phyloP scores from a whole-genome alignment of 1,140 invertebrate species.

The Monomorium pharaonis region DNA sequence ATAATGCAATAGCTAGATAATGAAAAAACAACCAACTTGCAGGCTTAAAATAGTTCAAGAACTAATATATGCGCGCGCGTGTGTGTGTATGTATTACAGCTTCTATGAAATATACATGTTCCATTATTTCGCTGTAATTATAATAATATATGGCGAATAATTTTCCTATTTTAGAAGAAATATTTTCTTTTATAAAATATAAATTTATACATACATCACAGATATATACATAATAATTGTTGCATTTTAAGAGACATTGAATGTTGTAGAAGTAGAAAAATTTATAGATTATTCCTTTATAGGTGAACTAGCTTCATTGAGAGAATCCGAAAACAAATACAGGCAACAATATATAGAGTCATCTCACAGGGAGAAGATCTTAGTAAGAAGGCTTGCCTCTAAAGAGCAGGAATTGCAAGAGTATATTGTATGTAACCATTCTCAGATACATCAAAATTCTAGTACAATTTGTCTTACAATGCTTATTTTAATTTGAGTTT shows the following conservation, averaged over 20 bases:
- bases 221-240: constrained; percentile 9
- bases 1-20: background rate
- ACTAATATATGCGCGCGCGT: background rate
- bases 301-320: constrained; percentile 91
- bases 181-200: constrained; percentile 28
- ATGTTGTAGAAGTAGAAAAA: constrained; percentile 48
- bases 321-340: constrained; percentile 93
- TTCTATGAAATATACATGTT: constrained; percentile 21
- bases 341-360: constrained; percentile 93
- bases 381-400: constrained; percentile 94
- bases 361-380: constrained; percentile 95
- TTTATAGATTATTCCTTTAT: constrained; percentile 80
- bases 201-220: constrained; percentile 15
- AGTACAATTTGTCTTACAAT: constrained; percentile 39
- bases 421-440: constrained; percentile 92
- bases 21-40: background rate
- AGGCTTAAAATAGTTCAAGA: constrained; percentile 33
- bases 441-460: constrained; percentile 7
- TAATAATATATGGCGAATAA: background rate
- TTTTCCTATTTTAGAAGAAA: constrained; percentile 25
- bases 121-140: constrained; percentile 19
- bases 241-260: constrained; percentile 52
- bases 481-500: constrained; percentile 9
- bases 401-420: constrained; percentile 99
- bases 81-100: background rate